Percentiles rank a stretch among this genome's conserved stretches.
phyloP scores from a whole-genome alignment of 2,797 vertebrate genomes.

The Dryobates pubescens region DNA sequence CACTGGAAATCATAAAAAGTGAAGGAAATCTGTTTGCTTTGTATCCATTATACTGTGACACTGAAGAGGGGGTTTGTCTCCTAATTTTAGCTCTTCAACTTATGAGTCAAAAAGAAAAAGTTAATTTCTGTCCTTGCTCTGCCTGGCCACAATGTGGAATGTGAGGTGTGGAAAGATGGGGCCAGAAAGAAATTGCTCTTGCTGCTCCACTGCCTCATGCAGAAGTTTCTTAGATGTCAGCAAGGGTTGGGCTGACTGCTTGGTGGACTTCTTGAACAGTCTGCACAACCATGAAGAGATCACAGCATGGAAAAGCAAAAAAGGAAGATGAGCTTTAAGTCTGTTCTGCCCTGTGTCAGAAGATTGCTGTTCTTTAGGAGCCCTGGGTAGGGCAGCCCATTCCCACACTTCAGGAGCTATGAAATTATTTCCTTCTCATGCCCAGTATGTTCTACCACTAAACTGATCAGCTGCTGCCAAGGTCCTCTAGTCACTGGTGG shows the following conservation, averaged over 20 bases:
- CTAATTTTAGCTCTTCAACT: not conserved
- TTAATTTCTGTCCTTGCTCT: not conserved
- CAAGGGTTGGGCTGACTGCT: no score
- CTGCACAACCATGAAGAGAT: not conserved
- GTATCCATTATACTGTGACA: not conserved
- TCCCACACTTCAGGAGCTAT: not conserved
- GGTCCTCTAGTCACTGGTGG: not conserved
- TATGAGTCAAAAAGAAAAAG: not conserved
- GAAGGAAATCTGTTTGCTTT: constrained; percentile 8
- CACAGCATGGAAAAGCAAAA: not conserved
- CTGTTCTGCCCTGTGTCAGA: not conserved
- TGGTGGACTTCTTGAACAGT: not conserved
- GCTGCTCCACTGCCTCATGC: not conserved
- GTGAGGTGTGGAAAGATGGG: not conserved
- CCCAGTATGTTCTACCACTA: not conserved
- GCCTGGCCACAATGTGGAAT: not conserved
- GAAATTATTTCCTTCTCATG: not conserved
- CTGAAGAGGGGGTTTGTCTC: not conserved
- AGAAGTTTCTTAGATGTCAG: not conserved
- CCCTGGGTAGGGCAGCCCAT: not conserved
- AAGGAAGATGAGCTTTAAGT: not conserved
- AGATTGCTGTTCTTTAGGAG: not conserved
- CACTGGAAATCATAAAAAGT: not conserved
- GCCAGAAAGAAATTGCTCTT: not conserved
- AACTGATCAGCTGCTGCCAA: not conserved